A percentile compares a stretch with the other conserved stretches of the same genome.
phyloP scores from a whole-genome alignment of 2,113 vertebrate genomes.

The Pelobates fuscus region DNA sequence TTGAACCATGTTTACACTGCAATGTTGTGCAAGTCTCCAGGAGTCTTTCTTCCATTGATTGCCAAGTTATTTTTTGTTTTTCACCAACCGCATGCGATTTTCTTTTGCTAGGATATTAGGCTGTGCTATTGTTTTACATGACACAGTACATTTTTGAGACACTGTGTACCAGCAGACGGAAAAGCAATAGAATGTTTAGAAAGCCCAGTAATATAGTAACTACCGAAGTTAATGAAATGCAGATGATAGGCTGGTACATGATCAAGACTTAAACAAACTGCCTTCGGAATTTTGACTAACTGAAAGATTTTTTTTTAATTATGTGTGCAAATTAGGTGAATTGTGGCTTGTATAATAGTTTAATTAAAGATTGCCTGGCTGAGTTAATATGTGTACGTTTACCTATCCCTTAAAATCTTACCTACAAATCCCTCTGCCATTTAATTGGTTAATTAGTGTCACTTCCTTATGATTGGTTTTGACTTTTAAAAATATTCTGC shows the following conservation, averaged over 20 bases:
- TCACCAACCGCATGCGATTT: conserved; percentile 19
- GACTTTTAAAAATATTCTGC: too few species aligned
- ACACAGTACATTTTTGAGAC: not conserved
- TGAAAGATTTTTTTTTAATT: not conserved
- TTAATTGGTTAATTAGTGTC: too few species aligned
- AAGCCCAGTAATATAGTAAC: conserved; percentile 20
- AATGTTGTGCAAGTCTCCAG: not conserved
- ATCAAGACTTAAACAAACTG: conserved; percentile 19
- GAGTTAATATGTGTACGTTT: too few species aligned
- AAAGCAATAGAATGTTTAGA: conserved; percentile 30
- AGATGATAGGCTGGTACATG: conserved; percentile 27
- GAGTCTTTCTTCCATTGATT: not conserved
- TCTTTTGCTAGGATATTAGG: conserved; percentile 18
- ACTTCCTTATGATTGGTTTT: too few species aligned
- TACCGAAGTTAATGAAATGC: conserved; percentile 26
- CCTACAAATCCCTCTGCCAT: too few species aligned
- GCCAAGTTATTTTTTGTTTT: conserved; percentile 6
- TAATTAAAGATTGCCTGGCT: not conserved
- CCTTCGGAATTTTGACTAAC: not conserved
- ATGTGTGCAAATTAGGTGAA: not conserved
- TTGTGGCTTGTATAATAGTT: too few species aligned
- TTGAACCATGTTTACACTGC: not conserved
- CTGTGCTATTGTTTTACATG: conserved; percentile 26
- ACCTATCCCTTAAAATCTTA: too few species aligned
- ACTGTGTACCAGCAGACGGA: not conserved